Conservation (phyloP, 2,888 invertebrate species). For the Perizoma affinitatum region DNA sequence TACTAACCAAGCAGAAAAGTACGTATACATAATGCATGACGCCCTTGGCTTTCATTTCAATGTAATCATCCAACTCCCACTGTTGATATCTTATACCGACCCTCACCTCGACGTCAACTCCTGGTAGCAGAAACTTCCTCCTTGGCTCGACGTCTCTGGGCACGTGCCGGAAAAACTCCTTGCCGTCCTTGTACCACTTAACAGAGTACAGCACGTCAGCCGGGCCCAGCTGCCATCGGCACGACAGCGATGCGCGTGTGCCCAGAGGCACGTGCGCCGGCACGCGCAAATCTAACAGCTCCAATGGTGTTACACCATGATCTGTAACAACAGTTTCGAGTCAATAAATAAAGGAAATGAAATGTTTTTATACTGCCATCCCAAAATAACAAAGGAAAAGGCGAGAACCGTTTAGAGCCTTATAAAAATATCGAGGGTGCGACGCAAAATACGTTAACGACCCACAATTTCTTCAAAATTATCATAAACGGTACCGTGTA, state of each 20-base stretch:
- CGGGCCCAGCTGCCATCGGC: conserved; percentile 91
- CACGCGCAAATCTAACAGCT: conserved; percentile 90
- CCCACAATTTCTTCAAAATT: conserved; percentile 31
- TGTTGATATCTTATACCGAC: neutral
- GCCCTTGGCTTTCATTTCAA: conserved; percentile 15
- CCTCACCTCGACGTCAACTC: conserved; percentile 92
- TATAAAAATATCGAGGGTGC: conserved; percentile 37
- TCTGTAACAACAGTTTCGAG: conserved; percentile 47
- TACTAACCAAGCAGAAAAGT: neutral
- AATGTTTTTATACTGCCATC: conserved; percentile 27
- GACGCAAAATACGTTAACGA: conserved; percentile 34
- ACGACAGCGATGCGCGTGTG: conserved; percentile 90
- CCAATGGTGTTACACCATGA: conserved; percentile 76
- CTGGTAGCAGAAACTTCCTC: conserved; percentile 90
- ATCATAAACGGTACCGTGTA: conserved; percentile 30
- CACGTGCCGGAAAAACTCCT: conserved; percentile 94
- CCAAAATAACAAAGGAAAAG: conserved; percentile 36
- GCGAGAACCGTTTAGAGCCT: conserved; percentile 35
- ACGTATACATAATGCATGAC: conserved; percentile 20
- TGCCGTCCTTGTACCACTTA: conserved; percentile 96
- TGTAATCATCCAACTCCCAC: conserved; percentile 6
- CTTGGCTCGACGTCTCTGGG: conserved; percentile 92
- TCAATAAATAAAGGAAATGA: conserved; percentile 18
- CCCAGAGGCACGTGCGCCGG: conserved; percentile 92
- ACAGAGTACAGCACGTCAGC: conserved; percentile 93